phyloP scores from a whole-genome alignment of 92 coral and sea anemone genomes.

The Bergia sp. region DNA sequence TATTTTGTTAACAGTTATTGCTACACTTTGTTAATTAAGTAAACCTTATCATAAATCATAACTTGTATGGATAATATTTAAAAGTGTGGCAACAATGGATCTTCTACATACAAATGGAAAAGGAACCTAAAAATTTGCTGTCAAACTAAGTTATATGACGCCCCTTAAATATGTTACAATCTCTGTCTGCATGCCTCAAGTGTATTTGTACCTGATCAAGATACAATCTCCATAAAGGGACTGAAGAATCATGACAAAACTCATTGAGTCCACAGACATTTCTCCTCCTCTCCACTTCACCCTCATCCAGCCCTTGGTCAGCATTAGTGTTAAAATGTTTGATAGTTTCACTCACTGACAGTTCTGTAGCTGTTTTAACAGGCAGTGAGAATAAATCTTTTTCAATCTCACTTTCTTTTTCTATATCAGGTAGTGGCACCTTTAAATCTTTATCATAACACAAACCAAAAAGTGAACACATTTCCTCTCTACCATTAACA shows the following conservation, averaged over 20 bases:
- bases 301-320: conserved; percentile 64
- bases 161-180: not conserved
- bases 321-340: conserved; percentile 77
- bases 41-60: no score
- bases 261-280: conserved; percentile 87
- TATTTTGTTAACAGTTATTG: no score
- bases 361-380: conserved; percentile 1
- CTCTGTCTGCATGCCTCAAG: no score
- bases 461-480: not conserved
- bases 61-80: no score
- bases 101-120: not conserved
- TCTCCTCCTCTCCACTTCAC: conserved; percentile 79
- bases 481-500: not conserved
- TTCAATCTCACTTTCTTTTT: not conserved
- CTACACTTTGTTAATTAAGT: no score
- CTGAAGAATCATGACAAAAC: conserved; percentile 74
- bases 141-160: not conserved
- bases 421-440: not conserved
- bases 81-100: no score
- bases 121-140: not conserved
- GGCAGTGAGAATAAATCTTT: not conserved
- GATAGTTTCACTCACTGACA: conserved; percentile 70
- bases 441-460: not conserved
- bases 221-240: conserved; percentile 85
- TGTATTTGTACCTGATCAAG: conserved; percentile 75